These are phyloP conservation scores for Suillia variegata DNA, from an alignment of 2,888 invertebrate genomes.

Conservation along the genomic window DNA sequence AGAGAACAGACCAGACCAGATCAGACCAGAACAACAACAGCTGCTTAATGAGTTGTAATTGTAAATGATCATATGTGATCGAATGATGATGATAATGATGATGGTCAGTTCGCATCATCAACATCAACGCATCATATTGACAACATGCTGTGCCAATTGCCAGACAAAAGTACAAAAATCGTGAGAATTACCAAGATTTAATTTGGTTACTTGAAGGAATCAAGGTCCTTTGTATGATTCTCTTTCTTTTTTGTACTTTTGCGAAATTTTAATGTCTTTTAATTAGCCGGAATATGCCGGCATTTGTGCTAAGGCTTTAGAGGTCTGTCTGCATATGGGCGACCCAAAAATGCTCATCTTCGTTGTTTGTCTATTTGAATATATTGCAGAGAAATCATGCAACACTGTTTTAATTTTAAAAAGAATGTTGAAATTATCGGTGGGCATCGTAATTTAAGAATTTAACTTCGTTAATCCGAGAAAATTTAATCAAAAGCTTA, in stretches of 20 bases:
- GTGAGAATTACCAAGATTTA: background rate
- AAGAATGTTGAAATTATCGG: too few relatives aligned
- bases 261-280: background rate
- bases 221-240: background rate
- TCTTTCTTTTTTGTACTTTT: background rate
- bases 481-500: too few relatives aligned
- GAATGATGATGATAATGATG: too few relatives aligned
- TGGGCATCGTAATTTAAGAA: too few relatives aligned
- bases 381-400: too few relatives aligned
- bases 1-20: too few relatives aligned
- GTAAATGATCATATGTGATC: background rate
- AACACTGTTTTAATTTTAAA: too few relatives aligned
- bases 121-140: too few relatives aligned
- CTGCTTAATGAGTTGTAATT: conserved; percentile 24
- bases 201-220: background rate
- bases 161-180: too few relatives aligned
- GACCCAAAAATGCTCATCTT: background rate
- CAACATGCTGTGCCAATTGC: conserved; percentile 13
- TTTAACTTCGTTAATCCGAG: too few relatives aligned
- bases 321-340: background rate
- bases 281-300: background rate
- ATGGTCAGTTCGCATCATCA: conserved; percentile 8
- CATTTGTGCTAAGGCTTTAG: too few relatives aligned
- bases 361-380: too few relatives aligned
- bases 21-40: conserved; percentile 14